phyloP scores from a whole-genome alignment of 1,140 invertebrate species.

The Drosophila chauvacae region DNA sequence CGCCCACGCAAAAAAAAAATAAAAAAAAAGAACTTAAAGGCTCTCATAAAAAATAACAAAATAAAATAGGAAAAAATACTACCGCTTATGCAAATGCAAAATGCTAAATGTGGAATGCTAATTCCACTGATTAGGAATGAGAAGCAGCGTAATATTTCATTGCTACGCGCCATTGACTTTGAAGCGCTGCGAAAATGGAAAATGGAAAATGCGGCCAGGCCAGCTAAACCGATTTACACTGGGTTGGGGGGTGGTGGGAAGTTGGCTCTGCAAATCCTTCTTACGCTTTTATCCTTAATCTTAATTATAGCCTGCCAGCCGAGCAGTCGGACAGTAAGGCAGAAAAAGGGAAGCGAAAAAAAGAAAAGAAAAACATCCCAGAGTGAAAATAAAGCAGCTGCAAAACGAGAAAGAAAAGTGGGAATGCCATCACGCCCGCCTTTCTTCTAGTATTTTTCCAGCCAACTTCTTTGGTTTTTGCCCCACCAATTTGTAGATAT shows the following conservation, averaged over 20 bases:
- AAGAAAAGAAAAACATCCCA: slow-evolving; percentile 28
- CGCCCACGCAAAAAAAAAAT: slow-evolving; percentile 4
- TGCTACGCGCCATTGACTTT: slow-evolving; percentile 81
- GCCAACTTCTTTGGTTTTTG: slow-evolving; percentile 17
- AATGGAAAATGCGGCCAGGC: slow-evolving; percentile 29
- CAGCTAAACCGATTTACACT: slow-evolving; percentile 75
- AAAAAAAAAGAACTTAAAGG: slow-evolving; percentile 29
- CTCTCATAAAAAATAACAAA: slow-evolving; percentile 28
- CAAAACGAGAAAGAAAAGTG: slow-evolving; percentile 43
- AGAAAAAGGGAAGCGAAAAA: slow-evolving; percentile 26
- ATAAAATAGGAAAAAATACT: slow-evolving; percentile 6
- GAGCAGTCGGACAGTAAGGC: slow-evolving; percentile 37
- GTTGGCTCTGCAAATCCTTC: slow-evolving; percentile 75
- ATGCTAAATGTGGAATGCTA: slow-evolving; percentile 69
- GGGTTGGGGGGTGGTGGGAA: not conserved
- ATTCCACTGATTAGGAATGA: slow-evolving; percentile 74
- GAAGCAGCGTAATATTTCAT: slow-evolving; percentile 73
- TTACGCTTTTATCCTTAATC: slow-evolving; percentile 84
- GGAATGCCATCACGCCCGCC: slow-evolving; percentile 40
- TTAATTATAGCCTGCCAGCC: slow-evolving; percentile 82
- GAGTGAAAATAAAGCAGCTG: slow-evolving; percentile 31
- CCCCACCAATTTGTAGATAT: slow-evolving; percentile 73
- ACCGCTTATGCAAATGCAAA: slow-evolving; percentile 71
- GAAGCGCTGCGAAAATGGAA: slow-evolving; percentile 28
- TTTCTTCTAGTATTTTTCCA: slow-evolving; percentile 16